Percentiles rank a stretch among this genome's conserved stretches.
phyloP scores from a whole-genome alignment of 2,797 vertebrate species.

The Argentina silus region DNA sequence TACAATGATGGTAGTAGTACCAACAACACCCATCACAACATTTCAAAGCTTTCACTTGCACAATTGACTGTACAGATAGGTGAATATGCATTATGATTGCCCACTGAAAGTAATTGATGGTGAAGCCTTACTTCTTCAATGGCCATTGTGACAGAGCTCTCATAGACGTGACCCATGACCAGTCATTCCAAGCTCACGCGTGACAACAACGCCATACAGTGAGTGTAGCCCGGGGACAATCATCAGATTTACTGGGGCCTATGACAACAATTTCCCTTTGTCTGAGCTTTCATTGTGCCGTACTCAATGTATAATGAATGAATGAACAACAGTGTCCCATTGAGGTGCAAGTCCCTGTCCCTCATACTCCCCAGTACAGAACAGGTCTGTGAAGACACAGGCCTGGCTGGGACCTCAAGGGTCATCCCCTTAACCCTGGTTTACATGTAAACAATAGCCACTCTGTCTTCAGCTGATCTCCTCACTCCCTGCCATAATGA shows the following conservation, averaged over 20 bases:
- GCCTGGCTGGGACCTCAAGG: background rate
- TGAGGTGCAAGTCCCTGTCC: slow-evolving; percentile 60
- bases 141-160: too few species aligned
- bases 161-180: background rate
- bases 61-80: too few species aligned
- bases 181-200: background rate
- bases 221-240: slow-evolving; percentile 28
- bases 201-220: background rate
- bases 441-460: slow-evolving; percentile 9
- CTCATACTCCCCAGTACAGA: slow-evolving; percentile 21
- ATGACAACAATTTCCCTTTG: slow-evolving; percentile 61
- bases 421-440: slow-evolving; percentile 8
- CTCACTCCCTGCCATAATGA: slow-evolving; percentile 28
- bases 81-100: too few species aligned
- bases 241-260: slow-evolving; percentile 25
- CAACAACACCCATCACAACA: too few species aligned
- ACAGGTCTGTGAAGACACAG: slow-evolving; percentile 12
- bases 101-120: too few species aligned
- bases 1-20: too few species aligned
- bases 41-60: too few species aligned
- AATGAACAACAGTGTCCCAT: slow-evolving; percentile 59
- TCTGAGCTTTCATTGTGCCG: slow-evolving; percentile 36
- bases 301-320: slow-evolving; percentile 44
- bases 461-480: background rate
- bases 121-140: too few species aligned